Base-by-base conservation (phyloP, 2,113 vertebrate species). In the Pseudopipra pipra region DNA sequence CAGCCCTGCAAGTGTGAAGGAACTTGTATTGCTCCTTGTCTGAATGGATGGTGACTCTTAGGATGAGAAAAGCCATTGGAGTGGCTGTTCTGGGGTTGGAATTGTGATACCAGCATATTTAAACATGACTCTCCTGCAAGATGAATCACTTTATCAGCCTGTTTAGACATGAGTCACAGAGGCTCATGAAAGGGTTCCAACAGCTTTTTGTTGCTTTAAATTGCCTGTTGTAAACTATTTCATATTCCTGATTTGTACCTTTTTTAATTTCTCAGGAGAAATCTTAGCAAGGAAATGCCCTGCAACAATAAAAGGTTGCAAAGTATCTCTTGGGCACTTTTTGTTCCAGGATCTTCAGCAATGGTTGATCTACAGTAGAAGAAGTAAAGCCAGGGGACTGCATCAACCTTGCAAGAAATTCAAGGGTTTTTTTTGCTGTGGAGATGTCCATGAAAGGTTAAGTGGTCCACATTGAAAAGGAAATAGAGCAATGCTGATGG, bases 31-130 rank as follows among this genome's bases (percentile, higher is more conserved):
- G 27, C 51, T 65, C 51, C 27, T 73, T 90, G 43, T 74, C 55
- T 70, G 51, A 41, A 56, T 1, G 4, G 35, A 8, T 73, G 39
- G 41, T 70, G n/a, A 35, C 75, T 67, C 55, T 33, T 23, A 74
- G 70, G 73, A 86, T 47, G 22, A 93, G 94, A 87, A 95, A 82
- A 86, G 21, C 41, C 51, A 46, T 85, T 46, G 63, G 74, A 93
- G 54, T 59, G 49, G 37, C 67, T 92, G 74, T 79, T 80, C 59
- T 61, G 85, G 56, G 63, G 11, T 56, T 93, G 43, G 43, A 87
- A 79, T 59, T 35, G 39, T 33, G 71, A 82, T 24, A 79, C 52
- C 3, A 74, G 51, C 3, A 3, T 54, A 68, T 87, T 79, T 72
- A 68, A 91, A 76, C 58, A 70, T 5, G 37, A 39, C 6, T 73